Evolutionary conservation across 2,797 vertebrate species (phyloP).

Genomic region (Gorsachius magnificus): DNA sequence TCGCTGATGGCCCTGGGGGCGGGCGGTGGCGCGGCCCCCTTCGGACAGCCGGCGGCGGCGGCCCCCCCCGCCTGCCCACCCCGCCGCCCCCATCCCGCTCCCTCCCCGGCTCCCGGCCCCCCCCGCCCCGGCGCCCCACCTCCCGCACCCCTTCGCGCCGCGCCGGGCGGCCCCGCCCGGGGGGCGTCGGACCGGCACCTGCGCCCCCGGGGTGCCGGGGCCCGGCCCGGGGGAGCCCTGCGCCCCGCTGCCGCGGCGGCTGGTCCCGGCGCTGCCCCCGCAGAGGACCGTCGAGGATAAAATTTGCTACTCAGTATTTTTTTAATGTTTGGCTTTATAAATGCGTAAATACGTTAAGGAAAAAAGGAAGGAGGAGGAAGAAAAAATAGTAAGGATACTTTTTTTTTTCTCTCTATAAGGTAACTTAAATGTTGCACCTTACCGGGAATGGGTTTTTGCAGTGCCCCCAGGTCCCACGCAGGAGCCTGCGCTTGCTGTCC

Average conservation of each 20-base stretch:
- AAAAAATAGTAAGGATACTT: constrained; percentile 14
- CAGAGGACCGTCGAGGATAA: neutral
- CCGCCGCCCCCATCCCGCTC: constrained; percentile 83
- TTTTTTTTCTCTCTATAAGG: neutral
- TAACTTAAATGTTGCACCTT: constrained; percentile 58
- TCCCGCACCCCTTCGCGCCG: constrained; percentile 49
- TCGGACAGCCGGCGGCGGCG: constrained; percentile 79
- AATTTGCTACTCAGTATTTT: constrained; percentile 67
- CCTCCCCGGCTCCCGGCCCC: constrained; percentile 82
- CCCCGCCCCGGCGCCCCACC: constrained; percentile 22
- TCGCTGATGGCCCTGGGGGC: constrained; percentile 86
- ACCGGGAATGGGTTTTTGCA: constrained; percentile 27
- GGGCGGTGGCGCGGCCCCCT: constrained; percentile 72
- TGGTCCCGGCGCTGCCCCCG: neutral
- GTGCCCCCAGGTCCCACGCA: constrained; percentile 10
- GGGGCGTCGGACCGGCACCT: neutral
- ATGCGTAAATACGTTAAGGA: constrained; percentile 15
- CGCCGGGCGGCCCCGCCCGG: no score
- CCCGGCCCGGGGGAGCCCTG: neutral
- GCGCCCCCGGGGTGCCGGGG: neutral
- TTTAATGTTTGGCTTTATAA: constrained; percentile 66
- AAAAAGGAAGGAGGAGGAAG: neutral
- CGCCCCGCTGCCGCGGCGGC: neutral
- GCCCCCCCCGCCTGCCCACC: constrained; percentile 92
- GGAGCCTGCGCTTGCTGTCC: constrained; percentile 57